These are phyloP conservation scores for Galerucella calmariensis DNA, from an alignment of 2,888 invertebrate genomes.

Conservation along the genomic window DNA sequence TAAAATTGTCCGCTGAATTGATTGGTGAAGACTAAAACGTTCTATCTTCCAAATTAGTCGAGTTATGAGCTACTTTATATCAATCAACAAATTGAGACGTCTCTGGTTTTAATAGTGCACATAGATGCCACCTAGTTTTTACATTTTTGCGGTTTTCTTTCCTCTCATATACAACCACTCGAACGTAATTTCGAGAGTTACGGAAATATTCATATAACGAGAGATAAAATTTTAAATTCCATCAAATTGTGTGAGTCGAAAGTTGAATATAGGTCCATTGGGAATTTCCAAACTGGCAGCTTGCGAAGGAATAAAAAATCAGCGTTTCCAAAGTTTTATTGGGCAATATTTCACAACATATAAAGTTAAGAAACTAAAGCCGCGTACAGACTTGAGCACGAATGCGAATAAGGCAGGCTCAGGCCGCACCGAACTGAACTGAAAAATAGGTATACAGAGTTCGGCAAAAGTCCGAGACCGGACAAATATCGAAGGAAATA, in stretches of 20 bases:
- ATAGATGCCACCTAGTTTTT: slow-evolving; percentile 17
- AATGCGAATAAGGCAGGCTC: too few species aligned
- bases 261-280: slow-evolving; percentile 6
- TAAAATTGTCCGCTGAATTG: too few species aligned
- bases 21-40: too few species aligned
- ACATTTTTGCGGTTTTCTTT: background rate
- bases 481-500: too few species aligned
- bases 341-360: background rate
- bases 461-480: too few species aligned
- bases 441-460: too few species aligned
- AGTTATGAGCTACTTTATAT: too few species aligned
- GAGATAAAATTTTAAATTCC: slow-evolving; percentile 31
- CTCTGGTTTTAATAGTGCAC: background rate
- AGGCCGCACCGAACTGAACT: background rate
- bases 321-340: slow-evolving; percentile 12
- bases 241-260: slow-evolving; percentile 21
- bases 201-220: slow-evolving; percentile 21
- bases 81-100: background rate
- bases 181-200: slow-evolving; percentile 23
- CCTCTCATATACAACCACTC: slow-evolving; percentile 1
- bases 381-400: too few species aligned
- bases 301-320: slow-evolving; percentile 15
- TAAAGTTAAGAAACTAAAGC: background rate
- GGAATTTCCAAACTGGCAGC: background rate
- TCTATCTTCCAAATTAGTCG: too few species aligned